Percentiles rank a stretch among this genome's conserved stretches.
Evolutionary conservation across 2,113 vertebrate species (phyloP).

Genomic region (Atherinomorus stipes): DNA sequence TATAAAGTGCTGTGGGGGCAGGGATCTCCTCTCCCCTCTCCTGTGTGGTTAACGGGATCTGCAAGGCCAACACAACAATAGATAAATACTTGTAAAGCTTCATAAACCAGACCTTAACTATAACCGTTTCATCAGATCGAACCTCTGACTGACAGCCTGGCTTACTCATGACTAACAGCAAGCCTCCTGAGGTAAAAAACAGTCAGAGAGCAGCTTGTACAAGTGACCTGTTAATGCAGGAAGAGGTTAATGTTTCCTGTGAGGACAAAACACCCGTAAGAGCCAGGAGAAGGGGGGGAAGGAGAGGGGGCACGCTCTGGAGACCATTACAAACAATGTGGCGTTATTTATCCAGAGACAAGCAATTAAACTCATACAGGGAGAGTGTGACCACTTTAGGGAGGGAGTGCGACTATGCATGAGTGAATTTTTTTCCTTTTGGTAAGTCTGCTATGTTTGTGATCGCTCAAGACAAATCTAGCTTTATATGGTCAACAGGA

Average conservation of each 20-base stretch:
- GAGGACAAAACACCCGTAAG: conserved; percentile 42
- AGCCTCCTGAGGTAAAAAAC: conserved; percentile 8
- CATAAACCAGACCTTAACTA: background rate
- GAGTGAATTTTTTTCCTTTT: conserved; percentile 41
- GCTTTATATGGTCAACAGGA: conserved; percentile 78
- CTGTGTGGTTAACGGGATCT: conserved; percentile 30
- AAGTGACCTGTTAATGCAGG: conserved; percentile 59
- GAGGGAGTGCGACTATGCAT: conserved; percentile 20
- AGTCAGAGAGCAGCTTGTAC: conserved; percentile 34
- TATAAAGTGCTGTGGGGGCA: conserved; percentile 79
- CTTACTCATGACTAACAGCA: conserved; percentile 23
- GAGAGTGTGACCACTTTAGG: conserved; percentile 57
- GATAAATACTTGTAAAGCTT: background rate
- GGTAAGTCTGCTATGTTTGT: conserved; percentile 36
- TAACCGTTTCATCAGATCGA: background rate
- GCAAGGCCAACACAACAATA: conserved; percentile 14
- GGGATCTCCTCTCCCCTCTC: conserved; percentile 53
- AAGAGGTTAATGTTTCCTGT: conserved; percentile 79
- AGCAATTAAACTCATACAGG: conserved; percentile 48
- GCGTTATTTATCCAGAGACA: conserved; percentile 44
- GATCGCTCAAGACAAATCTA: conserved; percentile 44
- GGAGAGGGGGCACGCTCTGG: conserved; percentile 1
- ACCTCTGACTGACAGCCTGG: background rate
- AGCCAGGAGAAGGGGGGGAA: conserved; percentile 16
- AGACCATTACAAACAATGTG: conserved; percentile 46